phyloP scores from a whole-genome alignment of 2,888 invertebrate genomes.

The Heliconius ismenius region DNA sequence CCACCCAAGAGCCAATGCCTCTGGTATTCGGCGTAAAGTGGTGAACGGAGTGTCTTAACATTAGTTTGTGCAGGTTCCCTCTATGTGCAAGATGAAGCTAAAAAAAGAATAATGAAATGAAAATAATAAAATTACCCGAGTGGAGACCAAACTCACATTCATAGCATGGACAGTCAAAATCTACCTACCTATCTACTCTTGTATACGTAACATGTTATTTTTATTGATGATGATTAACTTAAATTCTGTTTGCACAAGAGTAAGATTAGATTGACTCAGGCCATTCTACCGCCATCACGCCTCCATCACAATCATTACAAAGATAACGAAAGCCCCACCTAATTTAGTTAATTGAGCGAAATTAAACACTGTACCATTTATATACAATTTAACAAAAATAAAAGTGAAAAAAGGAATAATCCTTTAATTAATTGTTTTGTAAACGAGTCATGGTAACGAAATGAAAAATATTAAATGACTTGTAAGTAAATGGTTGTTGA shows the following conservation, averaged over 20 bases:
- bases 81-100: not conserved
- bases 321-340: conserved; percentile 1
- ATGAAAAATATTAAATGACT: not conserved
- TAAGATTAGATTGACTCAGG: not conserved
- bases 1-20: not conserved
- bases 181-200: too few species aligned
- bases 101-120: not conserved
- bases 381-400: not conserved
- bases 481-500: not conserved
- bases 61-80: not conserved
- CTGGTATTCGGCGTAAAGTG: not conserved
- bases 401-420: not conserved
- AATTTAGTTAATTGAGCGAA: conserved; percentile 4
- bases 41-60: not conserved
- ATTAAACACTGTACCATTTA: conserved; percentile 7
- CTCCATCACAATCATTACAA: conserved; percentile 14
- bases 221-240: not conserved
- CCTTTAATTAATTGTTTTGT: conserved; percentile 4
- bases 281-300: conserved; percentile 1
- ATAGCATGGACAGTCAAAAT: too few species aligned
- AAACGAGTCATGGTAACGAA: not conserved
- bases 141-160: too few species aligned
- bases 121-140: too few species aligned
- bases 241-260: not conserved
- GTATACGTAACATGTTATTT: not conserved